Evolutionary conservation across 2,113 vertebrate species (phyloP), one percentile per base, ranked within the genome.

Genomic region (Desmodus rotundus): DNA sequence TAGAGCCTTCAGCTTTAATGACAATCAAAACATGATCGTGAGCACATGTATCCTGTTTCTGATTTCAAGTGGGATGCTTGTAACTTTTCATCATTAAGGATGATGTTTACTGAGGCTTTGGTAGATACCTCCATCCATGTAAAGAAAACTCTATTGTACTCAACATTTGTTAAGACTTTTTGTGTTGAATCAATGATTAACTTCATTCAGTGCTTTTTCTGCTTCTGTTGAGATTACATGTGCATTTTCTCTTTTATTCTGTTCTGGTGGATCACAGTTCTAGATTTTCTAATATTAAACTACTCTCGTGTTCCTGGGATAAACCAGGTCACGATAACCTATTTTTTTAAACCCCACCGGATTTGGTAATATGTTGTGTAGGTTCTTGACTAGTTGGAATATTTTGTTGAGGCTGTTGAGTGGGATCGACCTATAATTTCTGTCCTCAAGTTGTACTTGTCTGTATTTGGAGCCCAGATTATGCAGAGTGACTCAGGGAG

Each of bases 211-310:
- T 61, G n/a, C 4, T 28, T 78, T 89, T 86, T 38, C 52, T 77
- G 12, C 17, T 61, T 61, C 41, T 85, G 11, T n/a, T 94, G 41
- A 85, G 26, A 70, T 58, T 78, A 70, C 41, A 77, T 70, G 16
- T 28, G 20, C 5, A 1, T 63, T 91, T 52, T 31, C 6, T 36
- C n/a, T 31, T 61, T 72, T 89, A 82, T 43, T 86, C 52, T 87
- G 24, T 63, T 65, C 52, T 33, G 1, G n/a, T 52, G 11, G 20
- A 31, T 86, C 63, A 72, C 15, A 91, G 17, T 72, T 95, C 36
- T 65, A 87, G 82, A 80, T 80, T 87, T 91, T 80, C 65, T 73
- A 72, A 81, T 87, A 36, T 80, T 95, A 63, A 72, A 87, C 36
- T 91, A 54, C 22, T 67, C 22, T 58, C 31, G 19, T 45, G 77